Evolutionary conservation across 2,113 vertebrate genomes (phyloP).

Genomic region (Phodopus roborovskii): DNA sequence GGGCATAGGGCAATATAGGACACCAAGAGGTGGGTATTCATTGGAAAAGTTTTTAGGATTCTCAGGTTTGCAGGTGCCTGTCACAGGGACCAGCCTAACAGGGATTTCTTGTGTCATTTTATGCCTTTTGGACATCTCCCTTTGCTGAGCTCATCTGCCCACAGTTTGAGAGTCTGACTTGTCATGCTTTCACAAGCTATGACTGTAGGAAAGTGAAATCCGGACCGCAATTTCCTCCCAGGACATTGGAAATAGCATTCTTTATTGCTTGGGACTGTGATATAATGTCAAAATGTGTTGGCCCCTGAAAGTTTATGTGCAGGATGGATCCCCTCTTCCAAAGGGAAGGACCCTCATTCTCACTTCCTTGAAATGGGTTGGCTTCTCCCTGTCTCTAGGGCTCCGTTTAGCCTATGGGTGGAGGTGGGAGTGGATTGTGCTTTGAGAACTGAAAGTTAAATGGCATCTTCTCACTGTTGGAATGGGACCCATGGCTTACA

Average conservation of each 20-base stretch:
- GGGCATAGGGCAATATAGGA: slow-evolving; percentile 80
- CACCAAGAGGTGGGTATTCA: slow-evolving; percentile 71
- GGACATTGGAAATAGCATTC: slow-evolving; percentile 62
- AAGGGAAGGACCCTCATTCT: not conserved
- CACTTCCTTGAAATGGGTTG: slow-evolving; percentile 15
- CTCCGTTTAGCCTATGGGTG: not conserved
- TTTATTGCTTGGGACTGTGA: slow-evolving; percentile 38
- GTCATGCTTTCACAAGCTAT: slow-evolving; percentile 78
- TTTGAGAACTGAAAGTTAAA: slow-evolving; percentile 59
- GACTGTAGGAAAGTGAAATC: slow-evolving; percentile 67
- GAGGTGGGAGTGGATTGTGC: not conserved
- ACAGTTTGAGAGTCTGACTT: slow-evolving; percentile 71
- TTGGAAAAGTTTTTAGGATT: slow-evolving; percentile 83
- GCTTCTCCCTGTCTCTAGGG: not conserved
- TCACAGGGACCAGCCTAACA: slow-evolving; percentile 75
- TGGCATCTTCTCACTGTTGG: not conserved
- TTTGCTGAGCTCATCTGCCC: slow-evolving; percentile 64
- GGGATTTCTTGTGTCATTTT: slow-evolving; percentile 75
- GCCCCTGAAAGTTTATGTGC: slow-evolving; percentile 55
- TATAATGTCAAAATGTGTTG: slow-evolving; percentile 18
- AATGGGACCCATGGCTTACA: not conserved
- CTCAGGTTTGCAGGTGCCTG: slow-evolving; percentile 69
- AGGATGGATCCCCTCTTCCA: not conserved
- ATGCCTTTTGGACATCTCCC: slow-evolving; percentile 66
- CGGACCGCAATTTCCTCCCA: slow-evolving; percentile 59